Percentiles rank a stretch among this genome's conserved stretches.
Evolutionary conservation across 2,797 vertebrate species (phyloP).

Genomic region (Mus minutoides): DNA sequence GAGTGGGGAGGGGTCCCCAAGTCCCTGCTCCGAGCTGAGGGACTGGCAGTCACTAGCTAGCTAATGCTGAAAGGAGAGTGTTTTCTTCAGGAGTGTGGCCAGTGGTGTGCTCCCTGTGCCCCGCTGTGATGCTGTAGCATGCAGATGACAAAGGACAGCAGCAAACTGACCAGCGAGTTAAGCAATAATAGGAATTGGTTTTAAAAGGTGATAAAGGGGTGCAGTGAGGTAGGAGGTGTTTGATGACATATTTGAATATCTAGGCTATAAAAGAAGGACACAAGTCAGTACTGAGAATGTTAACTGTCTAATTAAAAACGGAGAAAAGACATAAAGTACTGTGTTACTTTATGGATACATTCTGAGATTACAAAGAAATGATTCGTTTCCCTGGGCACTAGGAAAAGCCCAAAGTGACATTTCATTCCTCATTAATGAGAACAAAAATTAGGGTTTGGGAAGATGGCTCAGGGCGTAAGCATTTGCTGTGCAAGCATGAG

Average conservation of each 20-base stretch:
- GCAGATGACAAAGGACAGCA: background rate
- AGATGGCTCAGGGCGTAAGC: background rate
- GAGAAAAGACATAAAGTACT: conserved; percentile 13
- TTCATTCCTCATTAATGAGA: background rate
- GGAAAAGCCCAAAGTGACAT: conserved; percentile 11
- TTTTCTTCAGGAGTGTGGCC: background rate
- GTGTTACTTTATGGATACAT: conserved; percentile 9
- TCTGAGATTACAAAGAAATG: background rate
- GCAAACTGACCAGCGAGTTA: background rate
- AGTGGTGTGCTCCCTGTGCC: background rate
- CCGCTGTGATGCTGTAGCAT: background rate
- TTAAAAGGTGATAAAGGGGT: conserved; percentile 23
- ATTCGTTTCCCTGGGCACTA: background rate
- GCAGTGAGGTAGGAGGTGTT: background rate
- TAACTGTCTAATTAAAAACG: conserved; percentile 7
- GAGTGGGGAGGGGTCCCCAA: too few species aligned
- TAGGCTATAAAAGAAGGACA: background rate
- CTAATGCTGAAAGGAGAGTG: background rate
- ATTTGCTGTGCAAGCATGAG: background rate
- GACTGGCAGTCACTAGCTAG: background rate
- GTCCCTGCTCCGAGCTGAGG: background rate
- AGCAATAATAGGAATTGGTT: background rate
- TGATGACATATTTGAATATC: conserved; percentile 35
- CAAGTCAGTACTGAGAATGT: conserved; percentile 37
- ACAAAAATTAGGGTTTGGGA: background rate